Evolutionary conservation across 2,797 vertebrate species (phyloP).

Genomic region (Gymnoscopelus braueri): DNA sequence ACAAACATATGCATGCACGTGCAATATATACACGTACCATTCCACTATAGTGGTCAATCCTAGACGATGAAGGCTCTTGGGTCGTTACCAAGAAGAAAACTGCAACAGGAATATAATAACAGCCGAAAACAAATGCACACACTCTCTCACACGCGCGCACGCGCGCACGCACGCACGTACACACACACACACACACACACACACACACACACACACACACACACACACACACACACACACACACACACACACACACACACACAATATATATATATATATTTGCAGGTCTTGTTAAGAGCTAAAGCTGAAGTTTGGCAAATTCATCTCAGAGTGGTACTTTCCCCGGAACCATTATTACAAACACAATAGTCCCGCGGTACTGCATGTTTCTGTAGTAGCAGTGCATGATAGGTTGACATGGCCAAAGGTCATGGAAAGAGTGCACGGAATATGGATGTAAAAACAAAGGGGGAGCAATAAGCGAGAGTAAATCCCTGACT

Average conservation of each 20-base stretch:
- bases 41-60: conserved; percentile 49
- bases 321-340: background rate
- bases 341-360: no score
- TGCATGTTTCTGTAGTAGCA: no score
- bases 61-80: conserved; percentile 70
- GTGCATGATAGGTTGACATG: background rate
- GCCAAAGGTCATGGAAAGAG: background rate
- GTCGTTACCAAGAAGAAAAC: conserved; percentile 79
- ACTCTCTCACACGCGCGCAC: conserved; percentile 10
- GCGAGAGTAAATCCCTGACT: background rate
- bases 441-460: background rate
- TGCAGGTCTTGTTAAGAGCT: no score
- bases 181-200: conserved; percentile 3
- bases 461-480: background rate
- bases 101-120: conserved; percentile 59
- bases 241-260: background rate
- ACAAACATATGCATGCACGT: conserved; percentile 10
- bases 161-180: conserved; percentile 2
- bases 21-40: conserved; percentile 25
- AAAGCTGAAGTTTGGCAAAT: background rate
- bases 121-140: conserved; percentile 41
- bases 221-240: conserved; percentile 8
- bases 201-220: conserved; percentile 4
- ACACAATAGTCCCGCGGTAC: no score
- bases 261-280: conserved; percentile 6